These are phyloP conservation scores for Dasyurus viverrinus DNA, from an alignment of 2,113 vertebrate genomes.

Conservation along the genomic window DNA sequence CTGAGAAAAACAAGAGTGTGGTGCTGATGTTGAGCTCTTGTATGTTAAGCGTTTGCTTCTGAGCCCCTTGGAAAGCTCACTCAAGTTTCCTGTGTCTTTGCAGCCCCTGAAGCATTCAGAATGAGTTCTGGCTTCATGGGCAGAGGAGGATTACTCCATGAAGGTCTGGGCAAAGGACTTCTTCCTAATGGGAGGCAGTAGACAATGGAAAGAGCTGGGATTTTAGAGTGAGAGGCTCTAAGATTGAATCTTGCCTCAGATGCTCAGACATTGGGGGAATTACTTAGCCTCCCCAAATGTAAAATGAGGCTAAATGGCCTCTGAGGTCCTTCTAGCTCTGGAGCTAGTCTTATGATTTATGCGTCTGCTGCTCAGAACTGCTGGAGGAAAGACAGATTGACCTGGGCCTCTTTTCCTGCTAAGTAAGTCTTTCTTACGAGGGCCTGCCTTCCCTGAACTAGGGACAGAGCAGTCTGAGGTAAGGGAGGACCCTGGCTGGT, in stretches of 20 bases:
- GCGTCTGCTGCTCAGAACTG: background rate
- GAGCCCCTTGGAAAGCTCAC: background rate
- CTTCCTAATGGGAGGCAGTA: background rate
- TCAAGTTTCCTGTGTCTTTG: background rate
- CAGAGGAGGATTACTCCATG: background rate
- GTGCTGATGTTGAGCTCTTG: background rate
- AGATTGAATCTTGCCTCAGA: background rate
- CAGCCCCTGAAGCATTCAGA: background rate
- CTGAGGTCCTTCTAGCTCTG: background rate
- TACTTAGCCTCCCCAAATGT: background rate
- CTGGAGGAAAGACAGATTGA: background rate
- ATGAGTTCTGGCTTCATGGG: background rate
- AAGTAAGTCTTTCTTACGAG: background rate
- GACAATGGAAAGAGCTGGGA: background rate
- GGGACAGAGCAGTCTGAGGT: background rate
- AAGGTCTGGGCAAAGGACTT: background rate
- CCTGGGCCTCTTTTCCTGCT: background rate
- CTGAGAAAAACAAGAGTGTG: background rate
- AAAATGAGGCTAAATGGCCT: background rate
- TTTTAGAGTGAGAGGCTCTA: background rate
- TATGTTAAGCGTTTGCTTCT: background rate
- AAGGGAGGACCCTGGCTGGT: background rate
- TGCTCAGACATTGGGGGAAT: background rate
- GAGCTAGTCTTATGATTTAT: background rate
- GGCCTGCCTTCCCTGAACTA: background rate